Percentiles rank a stretch among this genome's conserved stretches.
phyloP scores from a whole-genome alignment of 1,140 invertebrate genomes.

The Neuroterus valhalla region DNA sequence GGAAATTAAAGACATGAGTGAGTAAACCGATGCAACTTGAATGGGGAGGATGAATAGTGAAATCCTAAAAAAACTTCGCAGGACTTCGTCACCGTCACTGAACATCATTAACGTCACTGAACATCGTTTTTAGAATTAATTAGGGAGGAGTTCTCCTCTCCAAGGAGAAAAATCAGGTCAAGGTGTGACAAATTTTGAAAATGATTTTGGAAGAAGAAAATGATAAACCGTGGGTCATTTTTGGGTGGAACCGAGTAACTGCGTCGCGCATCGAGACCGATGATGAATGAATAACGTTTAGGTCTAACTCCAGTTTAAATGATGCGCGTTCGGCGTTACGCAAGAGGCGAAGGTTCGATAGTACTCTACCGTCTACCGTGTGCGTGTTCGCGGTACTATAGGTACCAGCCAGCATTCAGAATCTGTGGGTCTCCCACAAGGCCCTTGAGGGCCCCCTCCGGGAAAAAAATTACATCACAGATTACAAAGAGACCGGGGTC shows the following conservation, averaged over 20 bases:
- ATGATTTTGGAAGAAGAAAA: not conserved
- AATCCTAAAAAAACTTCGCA: slow-evolving; percentile 8
- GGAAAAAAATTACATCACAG: slow-evolving; percentile 17
- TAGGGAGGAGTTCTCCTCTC: not conserved
- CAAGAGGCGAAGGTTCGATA: slow-evolving; percentile 9
- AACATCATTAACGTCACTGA: not conserved
- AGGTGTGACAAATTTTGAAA: not conserved
- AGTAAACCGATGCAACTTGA: slow-evolving; percentile 9
- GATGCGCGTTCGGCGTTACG: slow-evolving; percentile 17
- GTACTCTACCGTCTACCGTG: not conserved
- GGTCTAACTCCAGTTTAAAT: slow-evolving; percentile 8
- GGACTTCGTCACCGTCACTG: slow-evolving; percentile 16
- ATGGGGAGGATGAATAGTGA: slow-evolving; percentile 2
- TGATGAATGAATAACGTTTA: slow-evolving; percentile 20
- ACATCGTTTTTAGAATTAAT: not conserved
- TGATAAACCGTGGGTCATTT: not conserved
- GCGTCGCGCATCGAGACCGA: slow-evolving; percentile 1
- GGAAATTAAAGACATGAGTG: not conserved
- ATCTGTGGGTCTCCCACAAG: slow-evolving; percentile 17
- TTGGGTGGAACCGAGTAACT: slow-evolving; percentile 3
- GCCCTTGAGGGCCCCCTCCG: slow-evolving; percentile 2
- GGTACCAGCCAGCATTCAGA: slow-evolving; percentile 6
- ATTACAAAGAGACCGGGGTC: slow-evolving; percentile 1
- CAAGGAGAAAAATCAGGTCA: not conserved
- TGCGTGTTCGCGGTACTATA: slow-evolving; percentile 9